Evolutionary conservation across 1,140 invertebrate species (phyloP).

Genomic region (Himalopsyche phryganea): DNA sequence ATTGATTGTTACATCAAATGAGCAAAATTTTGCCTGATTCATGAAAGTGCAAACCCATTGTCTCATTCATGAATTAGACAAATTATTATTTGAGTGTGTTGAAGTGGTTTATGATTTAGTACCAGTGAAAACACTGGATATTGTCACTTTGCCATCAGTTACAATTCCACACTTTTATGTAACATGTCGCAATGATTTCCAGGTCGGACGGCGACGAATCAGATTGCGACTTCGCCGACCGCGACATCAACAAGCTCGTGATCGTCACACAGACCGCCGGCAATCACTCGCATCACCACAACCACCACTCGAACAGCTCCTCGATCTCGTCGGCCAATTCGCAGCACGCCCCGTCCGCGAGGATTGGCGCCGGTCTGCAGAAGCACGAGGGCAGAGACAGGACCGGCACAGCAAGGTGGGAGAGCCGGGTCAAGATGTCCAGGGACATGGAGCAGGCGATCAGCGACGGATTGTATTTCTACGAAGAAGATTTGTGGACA

Average conservation of each 20-base stretch:
- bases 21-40: no score
- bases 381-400: slow-evolving; percentile 89
- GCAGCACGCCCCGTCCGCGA: slow-evolving; percentile 67
- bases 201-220: slow-evolving; percentile 77
- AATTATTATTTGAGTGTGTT: no score
- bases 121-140: no score
- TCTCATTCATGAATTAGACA: no score
- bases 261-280: slow-evolving; percentile 85
- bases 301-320: no score
- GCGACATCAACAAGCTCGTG: slow-evolving; percentile 90
- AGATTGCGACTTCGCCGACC: slow-evolving; percentile 86
- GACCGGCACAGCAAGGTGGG: slow-evolving; percentile 70
- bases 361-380: slow-evolving; percentile 63
- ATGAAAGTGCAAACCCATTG: no score
- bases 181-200: slow-evolving; percentile 37
- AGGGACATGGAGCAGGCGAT: slow-evolving; percentile 92
- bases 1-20: no score
- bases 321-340: slow-evolving; percentile 28
- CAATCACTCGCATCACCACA: slow-evolving; percentile 4
- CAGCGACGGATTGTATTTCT: slow-evolving; percentile 91
- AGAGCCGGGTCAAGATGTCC: slow-evolving; percentile 83
- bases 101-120: no score
- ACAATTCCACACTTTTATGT: slow-evolving; percentile 87
- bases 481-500: slow-evolving; percentile 87
- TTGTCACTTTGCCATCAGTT: no score